Conservation (phyloP, 2,797 vertebrate species). For the Chromobotia macracanthus region DNA sequence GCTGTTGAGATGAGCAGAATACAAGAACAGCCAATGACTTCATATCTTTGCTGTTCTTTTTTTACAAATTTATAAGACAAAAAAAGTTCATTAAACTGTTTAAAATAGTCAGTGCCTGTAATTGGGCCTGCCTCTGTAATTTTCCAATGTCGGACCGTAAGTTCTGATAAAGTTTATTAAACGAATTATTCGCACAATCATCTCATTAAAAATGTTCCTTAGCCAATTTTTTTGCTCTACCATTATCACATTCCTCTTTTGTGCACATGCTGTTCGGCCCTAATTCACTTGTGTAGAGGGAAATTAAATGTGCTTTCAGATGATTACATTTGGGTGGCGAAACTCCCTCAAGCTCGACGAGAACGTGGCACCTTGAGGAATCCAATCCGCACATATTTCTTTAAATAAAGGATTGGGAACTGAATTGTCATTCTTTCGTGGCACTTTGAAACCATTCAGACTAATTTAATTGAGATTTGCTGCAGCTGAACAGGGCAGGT, state of each 20-base stretch:
- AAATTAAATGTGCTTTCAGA: constrained; percentile 53
- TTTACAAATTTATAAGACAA: not conserved
- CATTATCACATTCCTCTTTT: constrained; percentile 40
- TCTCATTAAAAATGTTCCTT: constrained; percentile 31
- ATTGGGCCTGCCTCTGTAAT: not conserved
- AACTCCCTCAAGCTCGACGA: constrained; percentile 39
- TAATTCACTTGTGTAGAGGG: constrained; percentile 49
- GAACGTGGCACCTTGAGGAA: constrained; percentile 21
- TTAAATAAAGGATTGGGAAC: not conserved
- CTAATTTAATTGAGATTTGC: constrained; percentile 39
- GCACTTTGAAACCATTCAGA: constrained; percentile 13
- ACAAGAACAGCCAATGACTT: not conserved
- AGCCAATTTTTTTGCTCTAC: not conserved
- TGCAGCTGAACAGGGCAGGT: constrained; percentile 14
- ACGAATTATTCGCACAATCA: constrained; percentile 7
- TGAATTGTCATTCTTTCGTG: constrained; percentile 27
- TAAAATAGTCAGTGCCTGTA: not conserved
- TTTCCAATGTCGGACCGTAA: not conserved
- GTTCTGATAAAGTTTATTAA: constrained; percentile 30
- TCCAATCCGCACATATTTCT: not conserved
- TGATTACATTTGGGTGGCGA: constrained; percentile 43
- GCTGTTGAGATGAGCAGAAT: not conserved
- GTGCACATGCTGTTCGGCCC: not conserved
- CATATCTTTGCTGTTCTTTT: not conserved
- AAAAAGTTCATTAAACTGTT: not conserved